Conservation (phyloP, 2,888 invertebrate species). For the Lypha dubia region DNA sequence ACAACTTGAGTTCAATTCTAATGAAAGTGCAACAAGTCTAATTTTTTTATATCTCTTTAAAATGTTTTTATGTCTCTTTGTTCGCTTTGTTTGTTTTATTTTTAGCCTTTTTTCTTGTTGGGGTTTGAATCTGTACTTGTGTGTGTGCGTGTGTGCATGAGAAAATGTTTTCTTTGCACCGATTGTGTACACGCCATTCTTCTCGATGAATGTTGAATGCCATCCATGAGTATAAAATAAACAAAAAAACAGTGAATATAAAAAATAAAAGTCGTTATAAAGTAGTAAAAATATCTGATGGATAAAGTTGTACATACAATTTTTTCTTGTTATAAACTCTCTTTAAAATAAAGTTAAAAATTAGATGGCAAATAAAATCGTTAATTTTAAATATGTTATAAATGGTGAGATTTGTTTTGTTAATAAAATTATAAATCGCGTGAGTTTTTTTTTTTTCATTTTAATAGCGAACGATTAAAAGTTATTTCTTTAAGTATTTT, state of each 20-base stretch:
- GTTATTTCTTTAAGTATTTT: not conserved
- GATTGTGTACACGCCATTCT: constrained; percentile 12
- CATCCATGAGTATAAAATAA: constrained; percentile 13
- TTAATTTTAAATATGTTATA: constrained; percentile 11
- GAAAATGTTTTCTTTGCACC: constrained; percentile 3
- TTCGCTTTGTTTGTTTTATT: constrained; percentile 32
- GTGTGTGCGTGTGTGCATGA: not conserved
- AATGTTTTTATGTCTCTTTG: constrained; percentile 42
- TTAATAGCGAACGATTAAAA: not conserved
- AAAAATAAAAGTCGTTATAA: constrained; percentile 53
- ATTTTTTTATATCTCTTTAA: constrained; percentile 56
- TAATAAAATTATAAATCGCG: constrained; percentile 30
- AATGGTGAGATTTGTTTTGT: constrained; percentile 15
- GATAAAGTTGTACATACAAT: constrained; percentile 43
- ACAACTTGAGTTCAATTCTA: constrained; percentile 39
- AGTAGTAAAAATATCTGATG: constrained; percentile 60
- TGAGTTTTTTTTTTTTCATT: constrained; percentile 16
- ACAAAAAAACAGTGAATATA: constrained; percentile 5
- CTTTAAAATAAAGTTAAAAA: constrained; percentile 50
- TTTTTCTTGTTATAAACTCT: constrained; percentile 11
- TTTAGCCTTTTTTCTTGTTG: constrained; percentile 8
- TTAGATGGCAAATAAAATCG: constrained; percentile 29
- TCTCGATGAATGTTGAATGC: constrained; percentile 34
- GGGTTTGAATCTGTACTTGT: not conserved
- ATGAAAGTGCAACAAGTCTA: constrained; percentile 61